Base-by-base conservation (phyloP, 2,888 invertebrate genomes). In the Copidosoma aretas region DNA sequence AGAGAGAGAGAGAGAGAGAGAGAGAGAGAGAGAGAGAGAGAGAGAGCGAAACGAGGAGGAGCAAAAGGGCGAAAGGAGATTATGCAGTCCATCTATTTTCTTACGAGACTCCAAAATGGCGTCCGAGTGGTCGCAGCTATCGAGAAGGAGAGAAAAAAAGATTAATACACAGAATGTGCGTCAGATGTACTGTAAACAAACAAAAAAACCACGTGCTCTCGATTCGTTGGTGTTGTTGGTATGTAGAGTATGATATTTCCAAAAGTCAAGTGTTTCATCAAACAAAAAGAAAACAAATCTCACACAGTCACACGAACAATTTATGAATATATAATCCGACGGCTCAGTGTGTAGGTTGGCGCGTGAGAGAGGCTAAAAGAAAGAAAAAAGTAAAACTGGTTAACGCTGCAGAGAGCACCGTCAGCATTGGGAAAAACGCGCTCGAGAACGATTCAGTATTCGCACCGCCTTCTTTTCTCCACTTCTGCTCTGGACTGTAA, bases 211-310 rank as follows among this genome's bases (percentile, higher is more conserved):
- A 63, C 64, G 58, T 57, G 14, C 61, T 64, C 64, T 67, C 58
- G 57, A 69, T 67, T 72, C 70, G 32, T 32, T 32, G 63, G 62
- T 69, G 71, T 72, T 68, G 61, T 66, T 71, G 65, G 62, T 70
- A 32, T 8, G 32, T 32, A 8, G 32, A 32, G n/a, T 32, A 71
- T 72, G 73, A 71, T 73, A 2, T 14, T 72, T 69, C 65, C 57
- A 64, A 71, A 70, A 60, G 3, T 3, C 32, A 32, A 32, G 32
- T 32, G 8, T 32, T 32, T 32, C 32, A 32, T 3, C 64, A 43
- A 67, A 39, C 59, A 58, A 39, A 63, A 51, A 60, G 56, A 60
- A 60, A 0, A 19, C 53, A 53, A 59, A 22, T 12, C n/a, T 46
- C 46, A 32, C n/a, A 14, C 32, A 39, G 17, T 22, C 22, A 54